These are phyloP conservation scores for Calephelis nemesis DNA, from an alignment of 1,140 invertebrate species.

Conservation along the genomic window DNA sequence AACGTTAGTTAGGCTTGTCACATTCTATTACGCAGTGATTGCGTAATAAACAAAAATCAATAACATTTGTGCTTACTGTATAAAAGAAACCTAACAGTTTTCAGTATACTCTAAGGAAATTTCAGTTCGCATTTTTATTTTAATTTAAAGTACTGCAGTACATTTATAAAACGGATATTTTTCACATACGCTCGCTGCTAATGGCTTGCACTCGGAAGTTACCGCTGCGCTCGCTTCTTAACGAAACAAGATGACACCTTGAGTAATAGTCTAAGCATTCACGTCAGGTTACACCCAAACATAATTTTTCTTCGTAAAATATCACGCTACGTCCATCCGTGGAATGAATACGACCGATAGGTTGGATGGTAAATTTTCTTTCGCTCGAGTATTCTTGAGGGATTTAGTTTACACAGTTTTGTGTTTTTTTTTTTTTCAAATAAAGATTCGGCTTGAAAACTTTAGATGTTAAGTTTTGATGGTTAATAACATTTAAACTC, in stretches of 20 bases:
- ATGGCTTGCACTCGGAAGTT: constrained; percentile 27
- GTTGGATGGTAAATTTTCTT: constrained; percentile 25
- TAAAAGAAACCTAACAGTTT: too few relatives aligned
- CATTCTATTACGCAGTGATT: too few relatives aligned
- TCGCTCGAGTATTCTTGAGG: constrained; percentile 8
- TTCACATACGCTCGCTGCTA: constrained; percentile 22
- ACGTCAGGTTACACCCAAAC: constrained; percentile 51
- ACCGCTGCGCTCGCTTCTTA: constrained; percentile 35
- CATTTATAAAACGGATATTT: constrained; percentile 18
- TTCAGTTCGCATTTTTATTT: background rate
- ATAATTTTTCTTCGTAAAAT: constrained; percentile 71
- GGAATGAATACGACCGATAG: constrained; percentile 51
- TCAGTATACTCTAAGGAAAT: background rate
- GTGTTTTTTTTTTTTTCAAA: background rate
- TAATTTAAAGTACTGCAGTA: constrained; percentile 9
- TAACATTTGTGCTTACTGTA: too few relatives aligned
- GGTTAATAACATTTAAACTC: too few relatives aligned
- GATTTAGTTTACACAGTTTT: constrained; percentile 6
- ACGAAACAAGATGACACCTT: constrained; percentile 64
- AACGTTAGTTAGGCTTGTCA: too few relatives aligned
- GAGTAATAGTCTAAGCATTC: constrained; percentile 64
- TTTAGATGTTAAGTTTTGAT: too few relatives aligned
- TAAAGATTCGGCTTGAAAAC: background rate
- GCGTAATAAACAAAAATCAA: too few relatives aligned
- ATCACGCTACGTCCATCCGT: constrained; percentile 45